phyloP scores from a whole-genome alignment of 2,797 vertebrate genomes.

The Hirundo rustica region DNA sequence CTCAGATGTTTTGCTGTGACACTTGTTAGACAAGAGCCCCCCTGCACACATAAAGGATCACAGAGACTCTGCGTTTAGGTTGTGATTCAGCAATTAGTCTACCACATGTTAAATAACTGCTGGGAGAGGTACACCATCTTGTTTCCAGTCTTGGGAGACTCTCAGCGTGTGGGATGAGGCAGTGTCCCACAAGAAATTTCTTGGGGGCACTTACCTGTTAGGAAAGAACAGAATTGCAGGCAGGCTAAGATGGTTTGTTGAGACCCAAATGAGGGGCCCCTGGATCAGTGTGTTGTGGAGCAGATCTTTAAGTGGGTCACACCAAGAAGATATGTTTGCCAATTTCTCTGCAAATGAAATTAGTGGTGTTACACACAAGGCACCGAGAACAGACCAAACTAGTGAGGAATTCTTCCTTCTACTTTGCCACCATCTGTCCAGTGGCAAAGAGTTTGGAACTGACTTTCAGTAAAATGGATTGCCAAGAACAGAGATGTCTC shows the following conservation, averaged over 20 bases:
- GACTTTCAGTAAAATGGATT: not conserved
- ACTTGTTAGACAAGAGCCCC: not conserved
- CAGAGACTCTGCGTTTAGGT: not conserved
- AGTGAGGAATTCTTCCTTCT: constrained; percentile 25
- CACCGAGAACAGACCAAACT: constrained; percentile 25
- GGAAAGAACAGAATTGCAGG: constrained; percentile 60
- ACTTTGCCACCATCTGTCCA: not conserved
- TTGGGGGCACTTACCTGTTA: constrained; percentile 68
- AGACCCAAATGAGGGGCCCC: constrained; percentile 61
- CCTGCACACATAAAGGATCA: not conserved
- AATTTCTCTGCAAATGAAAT: constrained; percentile 69
- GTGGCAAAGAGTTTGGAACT: not conserved
- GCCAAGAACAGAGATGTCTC: not conserved
- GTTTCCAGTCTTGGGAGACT: not conserved
- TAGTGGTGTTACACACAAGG: constrained; percentile 55
- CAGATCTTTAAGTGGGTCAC: constrained; percentile 64
- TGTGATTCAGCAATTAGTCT: not conserved
- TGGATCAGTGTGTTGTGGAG: constrained; percentile 56
- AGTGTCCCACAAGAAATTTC: constrained; percentile 68
- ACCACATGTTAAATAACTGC: not conserved
- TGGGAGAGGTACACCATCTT: not conserved
- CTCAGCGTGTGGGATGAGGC: constrained; percentile 49
- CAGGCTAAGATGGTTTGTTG: constrained; percentile 63
- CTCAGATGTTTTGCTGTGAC: not conserved
- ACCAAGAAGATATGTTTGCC: constrained; percentile 56